Evolutionary conservation across 2,888 invertebrate species (phyloP).

Genomic region (Xanthorhoe spadicearia): DNA sequence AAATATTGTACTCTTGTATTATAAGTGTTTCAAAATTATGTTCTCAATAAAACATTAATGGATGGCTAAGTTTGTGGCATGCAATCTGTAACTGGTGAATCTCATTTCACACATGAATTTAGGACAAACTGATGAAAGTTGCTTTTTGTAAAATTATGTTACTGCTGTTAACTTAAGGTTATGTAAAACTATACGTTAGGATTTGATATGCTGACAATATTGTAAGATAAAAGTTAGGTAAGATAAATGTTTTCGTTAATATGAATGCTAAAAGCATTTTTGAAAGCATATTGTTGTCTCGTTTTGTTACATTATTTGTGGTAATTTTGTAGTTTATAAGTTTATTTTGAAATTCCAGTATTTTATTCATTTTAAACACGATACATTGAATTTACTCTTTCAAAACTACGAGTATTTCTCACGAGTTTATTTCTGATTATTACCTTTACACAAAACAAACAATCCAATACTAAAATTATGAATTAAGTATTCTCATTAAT

Average conservation of each 20-base stretch:
- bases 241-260: conserved; percentile 47
- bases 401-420: too few relatives aligned
- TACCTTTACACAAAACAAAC: too few relatives aligned
- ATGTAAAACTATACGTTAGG: conserved; percentile 51
- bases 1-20: too few relatives aligned
- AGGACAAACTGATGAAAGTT: not conserved
- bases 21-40: too few relatives aligned
- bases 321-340: not conserved
- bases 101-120: too few relatives aligned
- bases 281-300: not conserved
- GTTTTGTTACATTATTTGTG: not conserved
- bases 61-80: too few relatives aligned
- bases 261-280: conserved; percentile 36
- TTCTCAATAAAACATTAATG: too few relatives aligned
- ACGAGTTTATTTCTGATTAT: too few relatives aligned
- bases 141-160: conserved; percentile 27
- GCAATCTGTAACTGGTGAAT: too few relatives aligned
- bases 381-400: too few relatives aligned
- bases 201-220: conserved; percentile 78
- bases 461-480: not conserved
- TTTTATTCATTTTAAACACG: too few relatives aligned
- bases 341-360: too few relatives aligned
- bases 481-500: not conserved
- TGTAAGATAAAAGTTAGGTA: conserved; percentile 59
- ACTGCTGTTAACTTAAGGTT: conserved; percentile 22